These are phyloP conservation scores for Tricholauxania praeusta DNA, from an alignment of 2,888 invertebrate species.

Conservation along the genomic window DNA sequence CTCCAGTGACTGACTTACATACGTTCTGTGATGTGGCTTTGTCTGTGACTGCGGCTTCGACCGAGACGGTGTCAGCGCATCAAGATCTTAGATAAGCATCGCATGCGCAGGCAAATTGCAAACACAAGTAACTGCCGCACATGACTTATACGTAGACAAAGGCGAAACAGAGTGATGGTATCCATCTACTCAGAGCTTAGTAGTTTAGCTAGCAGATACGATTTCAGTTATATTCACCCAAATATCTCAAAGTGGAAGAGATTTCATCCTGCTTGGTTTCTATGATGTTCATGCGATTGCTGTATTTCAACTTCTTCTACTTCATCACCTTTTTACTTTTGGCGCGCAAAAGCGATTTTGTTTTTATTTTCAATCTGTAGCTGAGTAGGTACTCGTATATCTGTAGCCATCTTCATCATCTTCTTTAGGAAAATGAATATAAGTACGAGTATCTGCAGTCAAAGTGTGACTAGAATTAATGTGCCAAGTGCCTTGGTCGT, in stretches of 20 bases:
- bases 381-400: not conserved
- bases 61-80: constrained; percentile 47
- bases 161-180: too few species aligned
- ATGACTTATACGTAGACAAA: constrained; percentile 1
- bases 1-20: constrained; percentile 36
- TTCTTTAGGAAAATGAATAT: constrained; percentile 10
- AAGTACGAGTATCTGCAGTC: not conserved
- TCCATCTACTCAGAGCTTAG: not conserved
- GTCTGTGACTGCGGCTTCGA: constrained; percentile 29
- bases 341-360: not conserved
- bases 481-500: constrained; percentile 49
- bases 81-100: constrained; percentile 50
- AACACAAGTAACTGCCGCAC: constrained; percentile 34
- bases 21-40: constrained; percentile 16
- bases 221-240: constrained; percentile 40
- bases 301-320: too few species aligned
- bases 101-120: constrained; percentile 48
- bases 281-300: not conserved
- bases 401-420: not conserved
- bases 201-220: constrained; percentile 11
- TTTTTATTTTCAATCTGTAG: not conserved
- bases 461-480: constrained; percentile 51
- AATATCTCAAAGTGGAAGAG: constrained; percentile 22
- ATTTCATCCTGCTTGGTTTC: constrained; percentile 5
- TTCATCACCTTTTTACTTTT: not conserved